A percentile compares a stretch with the other conserved stretches of the same genome.
phyloP scores from a whole-genome alignment of 92 coral and sea anemone species.

The Actinostola sp. region DNA sequence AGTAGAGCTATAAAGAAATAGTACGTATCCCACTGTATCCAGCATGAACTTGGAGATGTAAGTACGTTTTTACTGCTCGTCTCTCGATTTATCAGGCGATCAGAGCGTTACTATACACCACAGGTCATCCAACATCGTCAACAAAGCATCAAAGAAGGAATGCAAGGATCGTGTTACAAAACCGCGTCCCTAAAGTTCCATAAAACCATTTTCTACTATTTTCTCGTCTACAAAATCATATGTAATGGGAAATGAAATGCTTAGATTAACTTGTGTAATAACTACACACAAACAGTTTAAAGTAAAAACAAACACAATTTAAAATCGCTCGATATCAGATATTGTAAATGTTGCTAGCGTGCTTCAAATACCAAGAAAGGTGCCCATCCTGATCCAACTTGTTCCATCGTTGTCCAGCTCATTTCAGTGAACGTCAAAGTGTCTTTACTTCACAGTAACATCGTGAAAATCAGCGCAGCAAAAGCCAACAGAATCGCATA shows the following conservation, averaged over 20 bases:
- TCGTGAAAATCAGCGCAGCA: neutral
- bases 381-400: neutral
- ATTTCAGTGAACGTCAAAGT: neutral
- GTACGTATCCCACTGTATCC: too few species aligned
- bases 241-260: neutral
- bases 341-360: neutral
- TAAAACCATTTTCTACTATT: too few species aligned
- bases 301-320: neutral
- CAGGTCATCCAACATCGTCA: neutral
- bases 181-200: too few species aligned
- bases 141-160: neutral
- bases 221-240: neutral
- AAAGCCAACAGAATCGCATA: conserved; percentile 29
- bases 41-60: too few species aligned
- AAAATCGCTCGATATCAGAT: neutral
- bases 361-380: neutral
- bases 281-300: neutral
- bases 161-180: neutral
- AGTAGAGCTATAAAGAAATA: too few species aligned
- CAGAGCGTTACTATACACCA: too few species aligned
- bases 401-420: too few species aligned
- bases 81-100: too few species aligned
- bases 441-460: conserved; percentile 6
- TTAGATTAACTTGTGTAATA: neutral
- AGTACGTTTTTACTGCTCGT: too few species aligned